phyloP scores from a whole-genome alignment of 2,888 invertebrate genomes.

The Caradrina clavipalpis region DNA sequence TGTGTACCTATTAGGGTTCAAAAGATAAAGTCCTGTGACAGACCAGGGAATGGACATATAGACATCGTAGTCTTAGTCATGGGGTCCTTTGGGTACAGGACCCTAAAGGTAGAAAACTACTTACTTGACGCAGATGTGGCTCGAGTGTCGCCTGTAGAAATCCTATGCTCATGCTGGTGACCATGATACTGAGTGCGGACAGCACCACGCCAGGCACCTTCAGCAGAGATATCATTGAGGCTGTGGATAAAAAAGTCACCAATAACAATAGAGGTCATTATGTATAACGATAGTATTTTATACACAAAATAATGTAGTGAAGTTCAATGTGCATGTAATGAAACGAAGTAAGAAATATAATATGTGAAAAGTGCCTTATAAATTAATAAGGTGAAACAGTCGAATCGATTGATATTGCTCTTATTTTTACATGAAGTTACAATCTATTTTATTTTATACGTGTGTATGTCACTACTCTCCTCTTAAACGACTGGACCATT shows the following conservation, averaged over 20 bases:
- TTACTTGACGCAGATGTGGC: slow-evolving; percentile 94
- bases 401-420: background rate
- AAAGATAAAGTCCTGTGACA: too few species aligned
- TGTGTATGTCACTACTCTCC: too few species aligned
- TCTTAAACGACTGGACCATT: too few species aligned
- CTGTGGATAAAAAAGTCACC: slow-evolving; percentile 77
- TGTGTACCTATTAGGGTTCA: too few species aligned
- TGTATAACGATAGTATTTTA: too few species aligned
- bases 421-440: background rate
- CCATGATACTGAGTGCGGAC: slow-evolving; percentile 93
- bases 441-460: background rate
- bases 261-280: too few species aligned
- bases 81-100: too few species aligned
- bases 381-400: rapidly evolving
- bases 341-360: background rate
- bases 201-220: slow-evolving; percentile 94
- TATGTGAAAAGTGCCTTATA: slow-evolving; percentile 2
- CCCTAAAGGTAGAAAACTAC: background rate
- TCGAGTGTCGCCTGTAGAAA: slow-evolving; percentile 97
- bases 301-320: background rate
- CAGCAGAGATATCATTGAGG: slow-evolving; percentile 92
- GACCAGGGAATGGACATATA: too few species aligned
- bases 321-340: too few species aligned
- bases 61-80: too few species aligned
- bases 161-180: slow-evolving; percentile 95